Evolutionary conservation across 2,888 invertebrate species (phyloP).

Genomic region (Phania funesta): DNA sequence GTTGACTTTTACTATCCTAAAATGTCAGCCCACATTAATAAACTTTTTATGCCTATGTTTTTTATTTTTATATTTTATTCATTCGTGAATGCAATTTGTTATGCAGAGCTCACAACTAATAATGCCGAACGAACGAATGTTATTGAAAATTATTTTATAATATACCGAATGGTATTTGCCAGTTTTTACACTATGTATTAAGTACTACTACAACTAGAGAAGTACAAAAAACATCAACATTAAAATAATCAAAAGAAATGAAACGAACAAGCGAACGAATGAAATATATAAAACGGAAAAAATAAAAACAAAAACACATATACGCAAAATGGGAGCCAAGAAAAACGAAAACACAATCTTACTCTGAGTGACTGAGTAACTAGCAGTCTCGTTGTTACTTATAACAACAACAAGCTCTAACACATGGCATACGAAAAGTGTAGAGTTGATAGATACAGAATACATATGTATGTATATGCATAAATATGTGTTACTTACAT

Average conservation of each 20-base stretch:
- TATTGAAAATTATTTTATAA: conserved; percentile 53
- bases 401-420: conserved; percentile 45
- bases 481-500: no score
- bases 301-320: conserved; percentile 44
- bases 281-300: conserved; percentile 22
- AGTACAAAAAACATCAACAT: conserved; percentile 25
- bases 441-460: conserved; percentile 38
- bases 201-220: conserved; percentile 20
- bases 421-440: conserved; percentile 50
- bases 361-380: conserved; percentile 30
- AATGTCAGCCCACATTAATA: conserved; percentile 56
- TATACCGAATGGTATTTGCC: conserved; percentile 45
- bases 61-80: conserved; percentile 6
- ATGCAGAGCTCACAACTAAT: conserved; percentile 48
- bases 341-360: conserved; percentile 41
- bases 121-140: conserved; percentile 51
- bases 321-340: conserved; percentile 62
- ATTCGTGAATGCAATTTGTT: conserved; percentile 50
- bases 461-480: neutral
- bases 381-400: conserved; percentile 26
- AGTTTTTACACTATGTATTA: conserved; percentile 27
- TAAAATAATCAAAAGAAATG: conserved; percentile 50
- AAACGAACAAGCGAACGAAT: conserved; percentile 23
- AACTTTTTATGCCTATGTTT: conserved; percentile 24
- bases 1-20: conserved; percentile 20